Evolutionary conservation across 2,888 invertebrate species (phyloP), one percentile per base, ranked within the genome.

Genomic region (Lathronympha strigana): DNA sequence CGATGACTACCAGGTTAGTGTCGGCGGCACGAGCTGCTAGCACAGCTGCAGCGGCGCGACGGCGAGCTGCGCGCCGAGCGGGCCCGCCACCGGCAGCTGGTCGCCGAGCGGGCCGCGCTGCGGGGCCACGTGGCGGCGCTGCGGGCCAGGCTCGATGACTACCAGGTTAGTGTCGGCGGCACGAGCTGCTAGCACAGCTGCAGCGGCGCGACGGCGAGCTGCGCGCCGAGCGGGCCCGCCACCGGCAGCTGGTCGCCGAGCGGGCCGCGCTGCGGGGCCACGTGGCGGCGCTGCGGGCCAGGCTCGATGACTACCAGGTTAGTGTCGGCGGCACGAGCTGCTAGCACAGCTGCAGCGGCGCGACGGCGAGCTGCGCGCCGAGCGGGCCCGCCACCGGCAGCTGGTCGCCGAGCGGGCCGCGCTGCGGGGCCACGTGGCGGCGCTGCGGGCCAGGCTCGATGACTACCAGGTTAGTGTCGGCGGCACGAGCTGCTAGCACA

Each of bases 151-250:
- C 79, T 85, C 3, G 75, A 79, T 68, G 78, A 83, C 43, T 73
- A 74, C 33, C 33, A 33, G 33, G 33, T 33, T 9, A 9, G 11
- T 4, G n/a, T n/a, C n/a, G n/a, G n/a, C n/a, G n/a, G n/a, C n/a
- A n/a, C 72, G 83, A 83, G 50, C 72, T 81, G 8, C 78, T 86
- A 68, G 75, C 83, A n/a, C 71, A 70, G 49, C 76, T 83, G 40
- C 72, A 83, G 67, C 76, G 86, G 1, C 76, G 84, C 8, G 83
- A 77, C 64, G 88, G 86, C 0, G 82, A 81, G 72, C 75, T 84
- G 69, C 79, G 85, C 4, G 80, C 81, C 13, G 71, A 75, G 33
- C 68, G 70, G 2, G 73, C 62, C 47, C 71, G 76, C 2, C 75
- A 19, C 71, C 72, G 68, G 17, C 71, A 81, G 67, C 38, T 33